Conservation (phyloP, 2,797 vertebrate species). For the Thalassophryne amazonica region DNA sequence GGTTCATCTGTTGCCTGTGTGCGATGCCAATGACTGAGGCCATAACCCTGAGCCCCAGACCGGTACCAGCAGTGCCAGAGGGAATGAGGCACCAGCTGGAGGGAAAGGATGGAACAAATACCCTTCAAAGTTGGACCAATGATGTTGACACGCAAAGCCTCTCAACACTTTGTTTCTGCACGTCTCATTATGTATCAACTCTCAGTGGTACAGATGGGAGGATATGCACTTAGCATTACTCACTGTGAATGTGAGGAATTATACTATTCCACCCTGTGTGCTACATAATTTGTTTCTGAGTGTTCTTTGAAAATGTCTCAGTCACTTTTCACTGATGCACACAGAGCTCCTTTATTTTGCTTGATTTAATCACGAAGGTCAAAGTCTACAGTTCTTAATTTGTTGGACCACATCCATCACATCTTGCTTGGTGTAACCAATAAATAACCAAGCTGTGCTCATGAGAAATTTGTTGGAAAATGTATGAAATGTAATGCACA, state of each 20-base stretch:
- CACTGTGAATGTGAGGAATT: slow-evolving; percentile 30
- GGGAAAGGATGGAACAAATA: slow-evolving; percentile 41
- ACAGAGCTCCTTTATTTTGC: slow-evolving; percentile 4
- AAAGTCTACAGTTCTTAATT: too few species aligned
- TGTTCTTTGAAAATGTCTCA: slow-evolving; percentile 31
- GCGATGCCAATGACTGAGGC: slow-evolving; percentile 44
- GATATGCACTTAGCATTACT: slow-evolving; percentile 45
- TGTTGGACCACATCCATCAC: too few species aligned
- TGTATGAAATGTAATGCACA: too few species aligned
- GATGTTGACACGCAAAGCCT: slow-evolving; percentile 30
- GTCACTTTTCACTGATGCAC: slow-evolving; percentile 16
- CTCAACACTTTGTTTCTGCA: slow-evolving; percentile 52
- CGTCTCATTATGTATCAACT: slow-evolving; percentile 46
- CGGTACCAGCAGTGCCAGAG: slow-evolving; percentile 40
- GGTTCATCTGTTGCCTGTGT: slow-evolving; percentile 31
- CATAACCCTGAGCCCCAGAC: slow-evolving; percentile 38
- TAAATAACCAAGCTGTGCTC: too few species aligned
- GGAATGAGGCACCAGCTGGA: slow-evolving; percentile 51
- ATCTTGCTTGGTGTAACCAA: too few species aligned
- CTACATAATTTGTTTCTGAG: slow-evolving; percentile 32
- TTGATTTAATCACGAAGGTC: slow-evolving; percentile 30
- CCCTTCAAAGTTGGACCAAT: slow-evolving; percentile 61
- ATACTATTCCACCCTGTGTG: slow-evolving; percentile 30
- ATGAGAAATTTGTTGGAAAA: too few species aligned
- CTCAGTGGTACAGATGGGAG: slow-evolving; percentile 52